Evolutionary conservation across 1,140 invertebrate genomes (phyloP).

Genomic region (Oedothorax gibbosus): DNA sequence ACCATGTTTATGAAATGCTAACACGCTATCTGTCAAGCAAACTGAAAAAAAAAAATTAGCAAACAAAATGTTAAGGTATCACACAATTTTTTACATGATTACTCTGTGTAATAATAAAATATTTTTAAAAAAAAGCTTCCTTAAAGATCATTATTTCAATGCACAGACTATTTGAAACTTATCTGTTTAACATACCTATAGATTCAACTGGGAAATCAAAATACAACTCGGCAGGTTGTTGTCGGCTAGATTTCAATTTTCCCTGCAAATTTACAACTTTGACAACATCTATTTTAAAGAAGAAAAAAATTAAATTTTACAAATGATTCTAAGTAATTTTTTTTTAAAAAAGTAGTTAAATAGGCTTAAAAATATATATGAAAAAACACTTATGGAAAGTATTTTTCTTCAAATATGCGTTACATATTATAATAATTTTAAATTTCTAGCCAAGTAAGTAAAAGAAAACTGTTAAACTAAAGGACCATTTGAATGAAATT

Average conservation of each 20-base stretch:
- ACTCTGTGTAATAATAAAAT: background rate
- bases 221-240: constrained; percentile 86
- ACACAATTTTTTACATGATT: background rate
- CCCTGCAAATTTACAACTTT: constrained; percentile 91
- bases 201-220: constrained; percentile 96
- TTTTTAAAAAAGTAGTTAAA: background rate
- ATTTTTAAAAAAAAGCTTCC: background rate
- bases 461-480: background rate
- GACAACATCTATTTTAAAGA: constrained; percentile 77
- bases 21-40: constrained; percentile 93
- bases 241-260: constrained; percentile 82
- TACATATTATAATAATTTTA: background rate
- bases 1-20: constrained; percentile 95
- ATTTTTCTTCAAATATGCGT: background rate
- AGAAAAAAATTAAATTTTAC: background rate
- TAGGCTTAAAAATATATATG: background rate
- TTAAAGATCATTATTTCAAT: background rate
- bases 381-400: background rate
- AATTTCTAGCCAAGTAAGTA: background rate
- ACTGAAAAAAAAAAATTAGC: constrained; percentile 76
- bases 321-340: background rate
- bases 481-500: too few species aligned
- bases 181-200: constrained; percentile 78
- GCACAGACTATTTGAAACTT: too few species aligned
- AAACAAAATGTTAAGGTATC: background rate